Conservation (phyloP, 2,797 vertebrate species). For the Siniperca undulata region DNA sequence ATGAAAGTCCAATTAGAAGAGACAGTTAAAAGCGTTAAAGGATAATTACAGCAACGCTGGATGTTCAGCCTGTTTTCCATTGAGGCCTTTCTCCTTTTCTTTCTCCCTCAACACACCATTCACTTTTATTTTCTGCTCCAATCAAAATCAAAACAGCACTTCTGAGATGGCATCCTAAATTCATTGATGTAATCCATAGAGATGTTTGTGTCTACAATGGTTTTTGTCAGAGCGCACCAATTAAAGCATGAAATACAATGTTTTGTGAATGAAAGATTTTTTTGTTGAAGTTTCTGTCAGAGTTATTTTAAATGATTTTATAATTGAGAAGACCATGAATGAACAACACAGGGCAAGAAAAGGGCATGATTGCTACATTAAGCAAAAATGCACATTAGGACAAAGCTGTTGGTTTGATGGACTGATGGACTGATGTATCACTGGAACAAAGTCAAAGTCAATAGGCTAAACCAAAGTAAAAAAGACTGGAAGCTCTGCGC, state of each 20-base stretch:
- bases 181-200: slow-evolving; percentile 15
- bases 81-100: slow-evolving; percentile 28
- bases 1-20: slow-evolving; percentile 75
- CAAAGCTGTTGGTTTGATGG: too few species aligned
- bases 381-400: neutral
- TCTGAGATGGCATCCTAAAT: slow-evolving; percentile 31
- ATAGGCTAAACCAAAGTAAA: neutral
- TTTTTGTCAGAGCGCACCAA: slow-evolving; percentile 18
- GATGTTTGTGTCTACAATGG: slow-evolving; percentile 10
- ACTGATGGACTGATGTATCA: slow-evolving; percentile 7
- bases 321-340: slow-evolving; percentile 12
- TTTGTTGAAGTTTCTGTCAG: neutral
- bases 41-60: slow-evolving; percentile 61
- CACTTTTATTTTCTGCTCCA: slow-evolving; percentile 54
- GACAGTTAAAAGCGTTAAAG: slow-evolving; percentile 70
- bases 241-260: slow-evolving; percentile 17
- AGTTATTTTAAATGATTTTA: neutral
- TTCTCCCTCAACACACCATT: slow-evolving; percentile 43
- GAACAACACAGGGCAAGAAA: slow-evolving; percentile 17
- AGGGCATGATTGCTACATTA: neutral
- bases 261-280: slow-evolving; percentile 12
- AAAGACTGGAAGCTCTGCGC: neutral
- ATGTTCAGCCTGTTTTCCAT: slow-evolving; percentile 59
- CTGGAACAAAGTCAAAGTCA: slow-evolving; percentile 11
- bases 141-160: slow-evolving; percentile 56